Conservation (phyloP, 2,113 vertebrate genomes). For the Meleagris gallopavo region DNA sequence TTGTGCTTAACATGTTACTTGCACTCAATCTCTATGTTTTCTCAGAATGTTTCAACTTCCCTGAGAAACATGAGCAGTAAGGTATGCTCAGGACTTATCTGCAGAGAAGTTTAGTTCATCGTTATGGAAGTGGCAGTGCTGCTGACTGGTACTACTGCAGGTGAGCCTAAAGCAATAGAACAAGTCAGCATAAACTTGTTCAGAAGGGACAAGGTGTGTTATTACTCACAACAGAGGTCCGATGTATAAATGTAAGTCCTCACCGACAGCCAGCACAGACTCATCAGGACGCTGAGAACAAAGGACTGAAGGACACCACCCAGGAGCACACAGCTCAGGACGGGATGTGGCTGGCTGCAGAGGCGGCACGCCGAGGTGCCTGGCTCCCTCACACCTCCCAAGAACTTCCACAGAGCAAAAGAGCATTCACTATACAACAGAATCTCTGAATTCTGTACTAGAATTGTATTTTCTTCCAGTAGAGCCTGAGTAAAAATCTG, state of each 20-base stretch:
- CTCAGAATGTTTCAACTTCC: neutral
- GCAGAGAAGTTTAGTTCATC: neutral
- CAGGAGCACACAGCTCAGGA: neutral
- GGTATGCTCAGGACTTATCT: neutral
- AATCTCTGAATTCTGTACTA: neutral
- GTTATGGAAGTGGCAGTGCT: neutral
- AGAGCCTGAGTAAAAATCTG: neutral
- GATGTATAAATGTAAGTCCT: neutral
- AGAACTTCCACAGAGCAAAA: neutral
- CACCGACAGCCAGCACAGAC: neutral
- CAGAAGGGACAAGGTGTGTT: neutral
- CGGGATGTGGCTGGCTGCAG: neutral
- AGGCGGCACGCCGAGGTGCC: neutral
- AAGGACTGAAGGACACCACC: fast-evolving
- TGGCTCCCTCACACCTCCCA: neutral
- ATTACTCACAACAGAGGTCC: neutral
- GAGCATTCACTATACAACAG: neutral
- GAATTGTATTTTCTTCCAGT: neutral
- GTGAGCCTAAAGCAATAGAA: fast-evolving
- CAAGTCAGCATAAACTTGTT: neutral
- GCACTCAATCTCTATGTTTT: neutral
- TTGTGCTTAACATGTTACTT: neutral
- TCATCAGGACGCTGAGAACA: neutral
- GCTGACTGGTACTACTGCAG: neutral
- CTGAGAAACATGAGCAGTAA: neutral